Percentiles rank a stretch among this genome's conserved stretches.
Conservation (phyloP, 2,797 vertebrate genomes). For the Capromys pilorides region DNA sequence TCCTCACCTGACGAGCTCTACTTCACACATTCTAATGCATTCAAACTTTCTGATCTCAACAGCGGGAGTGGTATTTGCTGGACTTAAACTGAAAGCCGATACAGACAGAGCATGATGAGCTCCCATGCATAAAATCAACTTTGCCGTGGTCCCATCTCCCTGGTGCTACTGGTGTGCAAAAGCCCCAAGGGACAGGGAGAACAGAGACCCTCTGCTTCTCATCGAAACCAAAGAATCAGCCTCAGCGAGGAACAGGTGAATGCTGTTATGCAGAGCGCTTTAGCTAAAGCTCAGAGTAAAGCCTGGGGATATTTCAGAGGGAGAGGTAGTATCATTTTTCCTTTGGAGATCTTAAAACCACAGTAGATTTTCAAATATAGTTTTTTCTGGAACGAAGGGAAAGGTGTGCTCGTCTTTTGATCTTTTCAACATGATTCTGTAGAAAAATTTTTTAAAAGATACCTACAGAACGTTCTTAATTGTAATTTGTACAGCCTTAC, state of each 20-base stretch:
- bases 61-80: accelerated
- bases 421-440: background rate
- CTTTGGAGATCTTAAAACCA: background rate
- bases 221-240: background rate
- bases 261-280: background rate
- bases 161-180: accelerated
- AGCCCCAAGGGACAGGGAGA: background rate
- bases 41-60: background rate
- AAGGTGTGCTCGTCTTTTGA: background rate
- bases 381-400: background rate
- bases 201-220: background rate
- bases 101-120: accelerated
- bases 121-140: background rate
- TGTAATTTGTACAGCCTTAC: background rate
- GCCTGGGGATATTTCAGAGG: background rate
- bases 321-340: background rate
- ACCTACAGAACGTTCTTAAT: background rate
- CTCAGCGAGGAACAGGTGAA: background rate
- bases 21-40: too few relatives aligned
- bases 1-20: background rate
- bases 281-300: slow-evolving; percentile 9
- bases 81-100: background rate
- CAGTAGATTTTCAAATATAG: background rate
- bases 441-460: background rate
- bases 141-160: background rate